Base-by-base conservation (phyloP, 2,888 invertebrate genomes). In the Caenorhabditis sp. region DNA sequence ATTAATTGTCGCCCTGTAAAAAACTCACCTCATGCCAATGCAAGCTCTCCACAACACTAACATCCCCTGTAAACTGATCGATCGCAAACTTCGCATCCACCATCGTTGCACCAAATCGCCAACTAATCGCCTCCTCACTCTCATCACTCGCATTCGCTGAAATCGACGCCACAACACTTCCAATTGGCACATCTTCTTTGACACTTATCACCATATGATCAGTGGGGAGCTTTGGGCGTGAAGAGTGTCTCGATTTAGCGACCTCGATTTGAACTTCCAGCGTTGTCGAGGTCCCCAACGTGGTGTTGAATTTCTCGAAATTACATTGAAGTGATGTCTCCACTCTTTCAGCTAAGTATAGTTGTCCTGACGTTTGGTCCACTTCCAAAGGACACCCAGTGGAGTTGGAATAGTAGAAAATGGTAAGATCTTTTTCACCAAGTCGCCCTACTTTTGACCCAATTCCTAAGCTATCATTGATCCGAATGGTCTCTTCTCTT, bases 1-100 rank as follows among this genome's bases (percentile, higher is more conserved):
- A n/a, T n/a, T n/a, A n/a, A n/a, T n/a, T n/a, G n/a, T n/a, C n/a
- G n/a, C n/a, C n/a, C n/a, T n/a, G n/a, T n/a, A n/a, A 7, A 59
- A 14, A n/a, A 27, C 54, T 43, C 25, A 75, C 75, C 68, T 76
- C 70, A 27, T 67, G 70, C 70, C 72, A 74, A 20, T 80, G 74
- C 3, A 97, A 90, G 12, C 91, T 90, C 81, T 91, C 92, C 77
- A 93, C 93, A 60, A 97, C 90, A 10, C 94, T 92, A 59, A 99
- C 92, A 87, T 93, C 93, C 17, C 97, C 97, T 84, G 94, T 95
- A 89, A 93, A 95, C 82, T 93, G 91, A 89, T 97, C 97, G 84
- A 97, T 93, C 83, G 93, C 93, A 89, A 97, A 97, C 67, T 88
- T 87, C n/a, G 76, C 77, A 31, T 43, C 17, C 17, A 3, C 43